Base-by-base conservation (phyloP, 1,140 invertebrate genomes). In the Gryon sp. region DNA sequence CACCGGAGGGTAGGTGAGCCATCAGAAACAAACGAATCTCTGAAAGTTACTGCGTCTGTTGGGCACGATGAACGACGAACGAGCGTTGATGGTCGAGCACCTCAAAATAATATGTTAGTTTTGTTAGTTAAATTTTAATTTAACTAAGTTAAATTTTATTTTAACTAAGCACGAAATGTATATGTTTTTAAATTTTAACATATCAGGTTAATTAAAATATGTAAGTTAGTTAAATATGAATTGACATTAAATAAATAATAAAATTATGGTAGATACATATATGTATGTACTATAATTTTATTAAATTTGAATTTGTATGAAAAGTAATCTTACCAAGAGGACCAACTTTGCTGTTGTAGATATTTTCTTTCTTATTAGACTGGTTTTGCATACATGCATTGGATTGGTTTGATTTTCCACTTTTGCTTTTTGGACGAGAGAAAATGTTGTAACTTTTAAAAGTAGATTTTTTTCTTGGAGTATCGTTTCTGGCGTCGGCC, bases 11-110 rank as follows among this genome's bases (percentile, higher is more conserved):
- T 53, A 40, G 50, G 38, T 0, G 52, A 30, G 4, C 26, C 19
- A 14, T 57, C 36, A 14, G 14, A 28, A 11, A 26, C 24, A 12
- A 28, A 16, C 19, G 52, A 9, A 11, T 57, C 52, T 19, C n/a
- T 28, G 22, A 9, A 8, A 26, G 12, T 11, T 26, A 26, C 2
- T 2, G 30, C 5, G 14, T 55, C 50, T 40, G 55, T 79, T 26
- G 85, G 85, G 48, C 84, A 86, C 2, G 85, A 86, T 2, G 82
- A 86, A 28, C 85, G 81, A 15, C 84, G 82, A 28, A 81, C 79
- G 34, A 84, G 77, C 40, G 83, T 75, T 9, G 83, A 59, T 34
- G 82, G 78, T 69, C 73, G 75, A 11, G 75, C 73, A 69, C 83
- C 84, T 86, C 57, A 43, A 26, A 34, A 28, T 2, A 28, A 28